A percentile compares a stretch with the other conserved stretches of the same genome.
phyloP scores from a whole-genome alignment of 2,797 vertebrate species.

The Synanceia verrucosa region DNA sequence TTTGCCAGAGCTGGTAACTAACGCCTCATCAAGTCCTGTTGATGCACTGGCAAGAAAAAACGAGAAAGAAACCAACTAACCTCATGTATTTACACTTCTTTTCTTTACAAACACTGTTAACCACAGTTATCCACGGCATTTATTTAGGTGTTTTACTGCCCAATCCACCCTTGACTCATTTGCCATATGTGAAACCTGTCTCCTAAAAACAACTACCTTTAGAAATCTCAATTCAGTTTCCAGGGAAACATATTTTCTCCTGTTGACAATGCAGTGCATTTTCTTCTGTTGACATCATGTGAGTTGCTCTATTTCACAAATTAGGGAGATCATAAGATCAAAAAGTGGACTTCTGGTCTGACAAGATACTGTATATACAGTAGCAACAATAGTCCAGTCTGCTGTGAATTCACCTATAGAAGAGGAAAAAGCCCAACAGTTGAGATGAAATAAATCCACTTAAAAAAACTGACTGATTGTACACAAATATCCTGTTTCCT shows the following conservation, averaged over 20 bases:
- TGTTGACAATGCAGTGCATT: too few relatives aligned
- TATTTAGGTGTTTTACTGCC: neutral
- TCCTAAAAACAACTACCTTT: neutral
- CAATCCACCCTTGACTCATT: neutral
- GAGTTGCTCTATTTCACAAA: too few relatives aligned
- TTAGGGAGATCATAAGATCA: too few relatives aligned
- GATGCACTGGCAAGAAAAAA: conserved; percentile 9
- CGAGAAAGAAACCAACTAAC: neutral
- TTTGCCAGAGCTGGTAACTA: conserved; percentile 3
- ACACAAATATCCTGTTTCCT: neutral
- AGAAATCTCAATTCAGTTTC: neutral
- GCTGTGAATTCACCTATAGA: too few relatives aligned
- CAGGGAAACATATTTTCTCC: neutral
- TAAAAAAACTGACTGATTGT: neutral
- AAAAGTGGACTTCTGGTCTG: too few relatives aligned
- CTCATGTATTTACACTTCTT: neutral
- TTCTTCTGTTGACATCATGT: too few relatives aligned
- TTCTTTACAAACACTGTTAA: neutral
- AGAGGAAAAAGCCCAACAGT: neutral
- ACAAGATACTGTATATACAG: too few relatives aligned
- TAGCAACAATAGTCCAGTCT: too few relatives aligned
- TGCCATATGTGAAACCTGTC: neutral
- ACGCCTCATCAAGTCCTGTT: conserved; percentile 16
- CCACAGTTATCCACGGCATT: neutral
- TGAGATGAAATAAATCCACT: neutral